Conservation (phyloP, 2,797 vertebrate species). For the Crenichthys baileyi region DNA sequence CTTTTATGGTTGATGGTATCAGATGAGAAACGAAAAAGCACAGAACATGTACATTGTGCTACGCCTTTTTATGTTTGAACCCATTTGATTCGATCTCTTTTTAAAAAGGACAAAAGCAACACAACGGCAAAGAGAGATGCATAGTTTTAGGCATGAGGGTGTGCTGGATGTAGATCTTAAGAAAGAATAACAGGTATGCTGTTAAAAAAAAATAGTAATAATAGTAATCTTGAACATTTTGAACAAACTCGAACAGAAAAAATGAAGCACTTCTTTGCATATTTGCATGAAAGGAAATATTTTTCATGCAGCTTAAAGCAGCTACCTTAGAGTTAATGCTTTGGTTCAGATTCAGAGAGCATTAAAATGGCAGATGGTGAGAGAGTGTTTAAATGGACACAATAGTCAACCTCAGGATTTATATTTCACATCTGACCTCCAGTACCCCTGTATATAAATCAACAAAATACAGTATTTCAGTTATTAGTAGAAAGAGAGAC, state of each 20-base stretch:
- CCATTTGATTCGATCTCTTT: constrained; percentile 1
- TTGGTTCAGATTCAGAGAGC: constrained; percentile 71
- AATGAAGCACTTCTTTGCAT: constrained; percentile 68
- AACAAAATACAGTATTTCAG: constrained; percentile 44
- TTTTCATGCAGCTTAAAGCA: constrained; percentile 66
- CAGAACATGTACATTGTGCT: constrained; percentile 15
- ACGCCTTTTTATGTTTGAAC: constrained; percentile 33
- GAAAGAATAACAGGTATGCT: neutral
- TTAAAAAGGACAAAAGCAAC: constrained; percentile 35
- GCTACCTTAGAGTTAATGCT: constrained; percentile 75
- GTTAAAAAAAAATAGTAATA: constrained; percentile 22
- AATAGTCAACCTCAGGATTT: constrained; percentile 45
- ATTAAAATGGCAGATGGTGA: constrained; percentile 70
- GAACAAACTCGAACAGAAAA: constrained; percentile 33
- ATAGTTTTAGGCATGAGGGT: constrained; percentile 68
- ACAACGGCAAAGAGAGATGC: constrained; percentile 50
- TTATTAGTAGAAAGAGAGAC: constrained; percentile 41
- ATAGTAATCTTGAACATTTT: constrained; percentile 1
- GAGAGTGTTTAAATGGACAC: constrained; percentile 52
- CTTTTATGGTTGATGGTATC: constrained; percentile 19
- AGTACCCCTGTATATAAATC: constrained; percentile 23
- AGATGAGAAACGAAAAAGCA: constrained; percentile 24
- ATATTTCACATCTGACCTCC: constrained; percentile 39
- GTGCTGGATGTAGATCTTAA: constrained; percentile 31
- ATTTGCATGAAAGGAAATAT: constrained; percentile 69